Evolutionary conservation across 2,797 vertebrate species (phyloP).

Genomic region (Zonotrichia albicollis): DNA sequence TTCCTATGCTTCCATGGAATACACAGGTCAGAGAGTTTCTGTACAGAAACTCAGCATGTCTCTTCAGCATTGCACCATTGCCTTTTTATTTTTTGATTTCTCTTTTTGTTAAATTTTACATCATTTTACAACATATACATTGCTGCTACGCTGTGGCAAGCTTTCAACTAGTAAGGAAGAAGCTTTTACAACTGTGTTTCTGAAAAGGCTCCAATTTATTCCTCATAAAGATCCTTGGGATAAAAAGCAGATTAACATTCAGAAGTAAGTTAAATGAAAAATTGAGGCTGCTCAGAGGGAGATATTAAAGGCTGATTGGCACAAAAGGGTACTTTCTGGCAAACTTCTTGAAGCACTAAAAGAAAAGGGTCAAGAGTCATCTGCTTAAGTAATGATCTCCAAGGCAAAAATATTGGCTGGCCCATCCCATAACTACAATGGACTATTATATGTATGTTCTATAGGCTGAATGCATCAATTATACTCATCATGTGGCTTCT

Average conservation of each 20-base stretch:
- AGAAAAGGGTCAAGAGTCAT: constrained; percentile 70
- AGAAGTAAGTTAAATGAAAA: constrained; percentile 65
- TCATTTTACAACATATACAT: neutral
- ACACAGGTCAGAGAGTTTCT: neutral
- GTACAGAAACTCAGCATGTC: neutral
- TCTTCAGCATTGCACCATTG: neutral
- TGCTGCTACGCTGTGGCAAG: constrained; percentile 11
- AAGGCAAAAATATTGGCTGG: constrained; percentile 54
- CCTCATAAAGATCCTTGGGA: constrained; percentile 52
- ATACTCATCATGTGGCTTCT: constrained; percentile 39
- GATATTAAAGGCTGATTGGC: constrained; percentile 54
- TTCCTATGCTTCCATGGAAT: neutral
- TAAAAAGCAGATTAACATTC: constrained; percentile 67
- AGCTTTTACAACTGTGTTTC: neutral
- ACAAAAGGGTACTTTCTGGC: constrained; percentile 65
- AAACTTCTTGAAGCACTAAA: constrained; percentile 68
- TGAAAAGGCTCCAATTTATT: constrained; percentile 65
- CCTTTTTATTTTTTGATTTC: neutral
- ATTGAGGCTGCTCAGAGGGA: constrained; percentile 41
- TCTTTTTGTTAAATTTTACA: constrained; percentile 4
- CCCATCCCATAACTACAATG: constrained; percentile 42
- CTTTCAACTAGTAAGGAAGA: constrained; percentile 51
- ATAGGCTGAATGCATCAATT: constrained; percentile 63
- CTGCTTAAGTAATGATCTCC: constrained; percentile 69
- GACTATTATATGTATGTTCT: constrained; percentile 53